A percentile compares a stretch with the other conserved stretches of the same genome.
Conservation (phyloP, 2,888 invertebrate genomes). For the Standfussiana lucernea region DNA sequence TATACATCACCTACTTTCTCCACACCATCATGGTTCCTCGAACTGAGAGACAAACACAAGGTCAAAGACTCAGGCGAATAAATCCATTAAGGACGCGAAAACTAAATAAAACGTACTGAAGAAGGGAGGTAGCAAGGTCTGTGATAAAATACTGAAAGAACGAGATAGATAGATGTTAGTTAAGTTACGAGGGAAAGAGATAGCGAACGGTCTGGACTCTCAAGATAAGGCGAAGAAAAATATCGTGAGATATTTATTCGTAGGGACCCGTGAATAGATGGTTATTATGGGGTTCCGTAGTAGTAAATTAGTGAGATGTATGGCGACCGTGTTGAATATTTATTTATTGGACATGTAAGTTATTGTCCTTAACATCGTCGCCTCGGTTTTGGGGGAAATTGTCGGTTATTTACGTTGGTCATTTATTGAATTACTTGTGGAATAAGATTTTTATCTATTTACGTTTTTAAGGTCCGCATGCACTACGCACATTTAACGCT, state of each 20-base stretch:
- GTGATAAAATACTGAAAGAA: constrained; percentile 80
- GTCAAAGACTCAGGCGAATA: constrained; percentile 85
- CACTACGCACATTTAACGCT: not conserved
- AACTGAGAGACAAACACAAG: constrained; percentile 79
- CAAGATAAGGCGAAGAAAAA: constrained; percentile 89
- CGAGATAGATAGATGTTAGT: constrained; percentile 68
- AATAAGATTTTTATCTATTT: not conserved
- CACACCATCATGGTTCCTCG: constrained; percentile 44
- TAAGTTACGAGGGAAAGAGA: constrained; percentile 69
- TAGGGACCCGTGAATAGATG: constrained; percentile 85
- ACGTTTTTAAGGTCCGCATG: no score
- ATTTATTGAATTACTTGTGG: constrained; percentile 45
- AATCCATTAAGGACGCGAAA: constrained; percentile 87
- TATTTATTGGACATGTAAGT: constrained; percentile 84
- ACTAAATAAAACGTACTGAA: constrained; percentile 88
- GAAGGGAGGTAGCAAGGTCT: constrained; percentile 76
- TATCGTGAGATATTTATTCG: constrained; percentile 88
- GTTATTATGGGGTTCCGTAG: constrained; percentile 88
- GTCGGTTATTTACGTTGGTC: constrained; percentile 44
- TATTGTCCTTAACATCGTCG: constrained; percentile 70
- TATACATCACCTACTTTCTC: constrained; percentile 51
- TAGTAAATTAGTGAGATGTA: constrained; percentile 90
- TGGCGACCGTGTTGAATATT: constrained; percentile 86
- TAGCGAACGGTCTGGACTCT: constrained; percentile 81
- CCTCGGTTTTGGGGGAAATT: constrained; percentile 53